phyloP scores from a whole-genome alignment of 2,888 invertebrate species.

The Zygaena filipendulae region DNA sequence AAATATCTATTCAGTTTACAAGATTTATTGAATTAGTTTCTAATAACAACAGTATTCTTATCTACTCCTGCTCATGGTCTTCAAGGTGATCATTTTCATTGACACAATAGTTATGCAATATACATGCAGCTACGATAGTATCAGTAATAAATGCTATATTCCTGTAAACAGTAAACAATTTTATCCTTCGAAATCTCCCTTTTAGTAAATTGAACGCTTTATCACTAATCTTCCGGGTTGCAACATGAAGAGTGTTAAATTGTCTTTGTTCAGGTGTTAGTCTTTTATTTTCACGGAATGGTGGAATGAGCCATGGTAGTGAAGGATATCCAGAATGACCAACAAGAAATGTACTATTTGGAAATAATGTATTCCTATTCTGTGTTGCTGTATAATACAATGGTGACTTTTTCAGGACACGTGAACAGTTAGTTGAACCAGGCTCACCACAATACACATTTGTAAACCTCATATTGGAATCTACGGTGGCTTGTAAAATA shows the following conservation, averaged over 20 bases:
- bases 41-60: too few relatives aligned
- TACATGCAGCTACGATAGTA: constrained; percentile 40
- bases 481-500: constrained; percentile 37
- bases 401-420: constrained; percentile 38
- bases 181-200: constrained; percentile 34
- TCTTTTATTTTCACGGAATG: constrained; percentile 39
- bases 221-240: constrained; percentile 34
- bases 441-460: constrained; percentile 46
- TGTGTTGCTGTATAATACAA: constrained; percentile 32
- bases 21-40: too few relatives aligned
- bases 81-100: constrained; percentile 36
- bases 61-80: too few relatives aligned
- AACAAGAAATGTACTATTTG: constrained; percentile 35
- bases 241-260: constrained; percentile 33
- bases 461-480: constrained; percentile 36
- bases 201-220: constrained; percentile 36
- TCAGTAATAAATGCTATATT: constrained; percentile 41
- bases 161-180: constrained; percentile 38
- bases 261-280: constrained; percentile 35
- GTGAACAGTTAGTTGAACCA: constrained; percentile 34
- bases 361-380: constrained; percentile 31
- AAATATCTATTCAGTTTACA: too few relatives aligned
- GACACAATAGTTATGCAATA: constrained; percentile 42
- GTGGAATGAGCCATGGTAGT: constrained; percentile 38
- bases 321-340: constrained; percentile 42